These are phyloP conservation scores for Gnatocerus cornutus DNA, from an alignment of 2,888 invertebrate species.

Conservation along the genomic window DNA sequence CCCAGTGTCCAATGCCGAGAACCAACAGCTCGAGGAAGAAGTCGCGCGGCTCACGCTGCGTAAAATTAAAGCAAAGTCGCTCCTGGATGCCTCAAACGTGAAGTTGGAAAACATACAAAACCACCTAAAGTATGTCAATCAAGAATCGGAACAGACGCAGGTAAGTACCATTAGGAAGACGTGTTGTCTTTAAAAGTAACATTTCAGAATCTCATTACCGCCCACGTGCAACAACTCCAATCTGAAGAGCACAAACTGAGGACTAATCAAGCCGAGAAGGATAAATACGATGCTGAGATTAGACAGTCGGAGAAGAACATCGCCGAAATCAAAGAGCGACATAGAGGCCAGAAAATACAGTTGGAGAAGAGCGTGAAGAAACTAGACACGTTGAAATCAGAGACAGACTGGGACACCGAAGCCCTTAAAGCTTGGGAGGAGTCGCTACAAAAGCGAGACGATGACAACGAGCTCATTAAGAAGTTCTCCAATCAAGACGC, in stretches of 20 bases:
- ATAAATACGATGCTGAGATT: slow-evolving; percentile 71
- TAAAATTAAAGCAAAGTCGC: slow-evolving; percentile 71
- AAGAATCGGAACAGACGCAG: slow-evolving; percentile 75
- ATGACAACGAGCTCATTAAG: slow-evolving; percentile 81
- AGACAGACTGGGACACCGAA: slow-evolving; percentile 80
- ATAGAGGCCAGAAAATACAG: slow-evolving; percentile 71
- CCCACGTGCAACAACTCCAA: slow-evolving; percentile 80
- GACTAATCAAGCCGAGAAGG: slow-evolving; percentile 70
- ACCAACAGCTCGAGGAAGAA: slow-evolving; percentile 74
- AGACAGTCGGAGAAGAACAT: slow-evolving; percentile 72
- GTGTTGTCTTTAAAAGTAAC: too few species aligned
- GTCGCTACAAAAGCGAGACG: slow-evolving; percentile 79
- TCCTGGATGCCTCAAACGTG: slow-evolving; percentile 70
- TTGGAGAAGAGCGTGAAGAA: slow-evolving; percentile 75
- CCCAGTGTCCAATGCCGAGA: slow-evolving; percentile 86
- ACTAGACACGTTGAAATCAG: slow-evolving; percentile 78
- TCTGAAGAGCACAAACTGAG: slow-evolving; percentile 76
- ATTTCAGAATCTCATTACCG: slow-evolving; percentile 77
- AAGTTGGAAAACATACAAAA: slow-evolving; percentile 66
- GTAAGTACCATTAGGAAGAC: slow-evolving; percentile 57
- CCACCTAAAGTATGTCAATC: slow-evolving; percentile 73
- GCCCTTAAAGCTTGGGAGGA: slow-evolving; percentile 83
- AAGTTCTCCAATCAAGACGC: slow-evolving; percentile 83
- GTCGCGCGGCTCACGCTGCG: slow-evolving; percentile 71
- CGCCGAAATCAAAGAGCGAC: slow-evolving; percentile 68